Evolutionary conservation across 2,888 invertebrate species (phyloP).

Genomic region (Danaus chrysippus): DNA sequence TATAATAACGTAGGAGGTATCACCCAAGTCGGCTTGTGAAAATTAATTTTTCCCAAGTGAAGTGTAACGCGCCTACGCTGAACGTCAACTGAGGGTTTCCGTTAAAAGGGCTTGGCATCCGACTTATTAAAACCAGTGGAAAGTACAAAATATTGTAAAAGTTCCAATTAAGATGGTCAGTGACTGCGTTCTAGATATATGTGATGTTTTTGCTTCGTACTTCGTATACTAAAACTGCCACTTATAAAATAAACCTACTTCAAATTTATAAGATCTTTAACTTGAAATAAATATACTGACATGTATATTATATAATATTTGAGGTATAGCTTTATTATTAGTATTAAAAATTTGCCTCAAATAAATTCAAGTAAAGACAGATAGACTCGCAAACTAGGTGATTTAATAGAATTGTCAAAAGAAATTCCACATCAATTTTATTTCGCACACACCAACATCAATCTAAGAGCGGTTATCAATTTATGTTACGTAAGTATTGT

Average conservation of each 20-base stretch:
- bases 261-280: neutral
- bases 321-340: constrained; percentile 1
- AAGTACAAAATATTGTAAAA: constrained; percentile 66
- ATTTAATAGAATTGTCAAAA: constrained; percentile 3
- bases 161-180: constrained; percentile 45
- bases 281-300: neutral
- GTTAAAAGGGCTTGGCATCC: constrained; percentile 58
- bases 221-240: too few species aligned
- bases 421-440: neutral
- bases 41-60: constrained; percentile 33
- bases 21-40: constrained; percentile 17
- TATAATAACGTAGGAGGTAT: constrained; percentile 21
- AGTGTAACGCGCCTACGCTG: constrained; percentile 38
- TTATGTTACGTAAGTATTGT: constrained; percentile 27
- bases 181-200: constrained; percentile 16
- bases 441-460: neutral
- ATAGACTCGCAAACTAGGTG: neutral
- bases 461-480: constrained; percentile 18
- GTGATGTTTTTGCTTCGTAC: neutral
- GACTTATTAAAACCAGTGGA: constrained; percentile 45
- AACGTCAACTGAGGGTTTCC: constrained; percentile 42
- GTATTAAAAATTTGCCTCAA: constrained; percentile 6
- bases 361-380: neutral
- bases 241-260: neutral
- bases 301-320: neutral